Base-by-base conservation (phyloP, 2,797 vertebrate genomes). In the Rhodeus uyekii region DNA sequence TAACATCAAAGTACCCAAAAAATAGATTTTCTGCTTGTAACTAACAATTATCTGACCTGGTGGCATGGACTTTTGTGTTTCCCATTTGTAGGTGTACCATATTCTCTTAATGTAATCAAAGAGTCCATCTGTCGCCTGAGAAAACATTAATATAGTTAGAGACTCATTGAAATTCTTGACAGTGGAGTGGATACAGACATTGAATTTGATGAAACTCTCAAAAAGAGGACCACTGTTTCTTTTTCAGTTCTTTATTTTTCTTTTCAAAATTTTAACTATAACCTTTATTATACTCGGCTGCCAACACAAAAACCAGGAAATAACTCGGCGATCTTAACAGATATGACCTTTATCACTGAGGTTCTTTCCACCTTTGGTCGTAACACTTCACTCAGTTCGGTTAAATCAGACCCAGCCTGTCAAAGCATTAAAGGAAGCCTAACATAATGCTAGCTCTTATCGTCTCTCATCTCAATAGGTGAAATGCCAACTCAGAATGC, bases 1-100 rank as follows among this genome's bases (percentile, higher is more conserved):
- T 12, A 24, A 84, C 85, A 86, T 86, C 85, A 86, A 84, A 86
- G 82, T 36, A 74, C 58, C n/a, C 27, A 77, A 64, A 76, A 42
- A 76, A 34, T 27, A 53, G 32, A 76, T 44, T 75, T 64, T 44
- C 55, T 78, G 42, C 76, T 67, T 42, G 64, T n/a, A 81, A 24
- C 53, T 32, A 50, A 71, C 60, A 64, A 79, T 80, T 76, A 80
- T 76, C 65, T 81, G 76, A 80, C 71, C 34, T 79, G n/a, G 58
- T 53, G 50, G 24, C 76, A 29, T 39, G 24, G 60, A 53, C 18
- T 74, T 50, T 81, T 58, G 22, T 50, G 32, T 80, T 73, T 63
- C 42, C 22, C 32, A 64, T 81, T 81, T 81, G 32, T 53, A 39
- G n/a, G 69, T 73, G 68, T 72, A 48, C 8, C 29, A 64, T 50